A percentile compares a stretch with the other conserved stretches of the same genome.
Evolutionary conservation across 2,888 invertebrate species (phyloP).

Genomic region (Glyphotaelius pellucidus): DNA sequence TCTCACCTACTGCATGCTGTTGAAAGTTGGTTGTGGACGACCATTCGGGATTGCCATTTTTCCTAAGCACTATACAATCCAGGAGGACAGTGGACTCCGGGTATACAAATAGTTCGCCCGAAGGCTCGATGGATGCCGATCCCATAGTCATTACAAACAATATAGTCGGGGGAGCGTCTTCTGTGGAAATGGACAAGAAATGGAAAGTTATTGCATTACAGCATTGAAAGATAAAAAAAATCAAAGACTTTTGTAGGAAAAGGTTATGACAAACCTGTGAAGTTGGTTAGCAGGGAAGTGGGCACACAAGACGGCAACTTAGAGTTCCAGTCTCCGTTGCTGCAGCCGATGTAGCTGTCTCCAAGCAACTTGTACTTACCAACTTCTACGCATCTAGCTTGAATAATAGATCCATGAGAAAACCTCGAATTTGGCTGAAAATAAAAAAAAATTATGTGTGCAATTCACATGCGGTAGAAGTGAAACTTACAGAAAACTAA

Average conservation of each 20-base stretch:
- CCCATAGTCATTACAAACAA: constrained; percentile 86
- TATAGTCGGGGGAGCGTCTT: constrained; percentile 90
- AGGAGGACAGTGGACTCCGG: constrained; percentile 89
- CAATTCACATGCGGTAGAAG: too few relatives aligned
- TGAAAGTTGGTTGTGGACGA: constrained; percentile 90
- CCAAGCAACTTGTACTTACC: constrained; percentile 91
- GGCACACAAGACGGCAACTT: constrained; percentile 89
- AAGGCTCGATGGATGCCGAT: constrained; percentile 87
- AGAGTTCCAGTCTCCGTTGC: constrained; percentile 89
- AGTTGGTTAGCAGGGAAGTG: constrained; percentile 91
- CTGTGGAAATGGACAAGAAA: constrained; percentile 74
- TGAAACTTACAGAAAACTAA: too few relatives aligned
- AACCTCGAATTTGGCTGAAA: constrained; percentile 79
- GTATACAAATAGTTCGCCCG: constrained; percentile 87
- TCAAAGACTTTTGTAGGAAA: background rate
- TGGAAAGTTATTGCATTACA: background rate
- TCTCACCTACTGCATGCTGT: constrained; percentile 86
- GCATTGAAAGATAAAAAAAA: constrained; percentile 17
- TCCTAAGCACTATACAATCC: constrained; percentile 88
- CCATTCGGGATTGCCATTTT: constrained; percentile 91
- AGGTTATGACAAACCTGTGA: constrained; percentile 79
- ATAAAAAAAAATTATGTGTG: too few relatives aligned
- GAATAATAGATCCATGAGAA: constrained; percentile 87
- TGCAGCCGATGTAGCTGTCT: constrained; percentile 85
- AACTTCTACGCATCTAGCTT: constrained; percentile 87